A percentile compares a stretch with the other conserved stretches of the same genome.
Evolutionary conservation across 2,113 vertebrate species (phyloP).

Genomic region (Camarhynchus parvulus): DNA sequence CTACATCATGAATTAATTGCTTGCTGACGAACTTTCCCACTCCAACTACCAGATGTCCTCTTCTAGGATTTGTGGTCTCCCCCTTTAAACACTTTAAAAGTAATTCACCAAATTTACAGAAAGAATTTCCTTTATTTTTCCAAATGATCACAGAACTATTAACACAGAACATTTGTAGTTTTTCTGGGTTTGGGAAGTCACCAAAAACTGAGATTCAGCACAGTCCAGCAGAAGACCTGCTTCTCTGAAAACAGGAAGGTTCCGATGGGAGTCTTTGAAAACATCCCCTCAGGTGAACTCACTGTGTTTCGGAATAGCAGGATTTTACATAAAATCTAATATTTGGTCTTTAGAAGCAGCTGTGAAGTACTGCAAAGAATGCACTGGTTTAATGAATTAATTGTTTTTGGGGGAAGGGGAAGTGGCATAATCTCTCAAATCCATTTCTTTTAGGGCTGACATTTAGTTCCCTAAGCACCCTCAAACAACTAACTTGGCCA

Average conservation of each 20-base stretch:
- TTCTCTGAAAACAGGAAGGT: background rate
- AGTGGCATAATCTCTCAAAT: background rate
- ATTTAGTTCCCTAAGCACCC: background rate
- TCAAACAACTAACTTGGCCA: background rate
- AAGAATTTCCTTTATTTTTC: background rate
- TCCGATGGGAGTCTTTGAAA: background rate
- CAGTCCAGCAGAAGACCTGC: accelerated
- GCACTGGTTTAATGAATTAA: background rate
- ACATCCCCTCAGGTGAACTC: background rate
- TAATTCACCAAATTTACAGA: background rate
- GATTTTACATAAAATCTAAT: background rate
- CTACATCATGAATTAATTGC: background rate
- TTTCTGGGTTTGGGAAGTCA: background rate
- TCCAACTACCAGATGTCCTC: background rate
- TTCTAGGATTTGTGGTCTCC: background rate
- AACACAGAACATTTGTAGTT: background rate
- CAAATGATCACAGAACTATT: background rate
- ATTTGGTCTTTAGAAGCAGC: background rate
- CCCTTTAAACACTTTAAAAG: background rate
- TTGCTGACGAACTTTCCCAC: background rate
- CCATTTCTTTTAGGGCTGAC: background rate
- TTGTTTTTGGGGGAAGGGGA: accelerated
- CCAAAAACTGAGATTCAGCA: background rate
- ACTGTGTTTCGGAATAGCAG: background rate
- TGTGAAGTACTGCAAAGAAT: background rate